phyloP scores from a whole-genome alignment of 2,797 vertebrate species.

The Arrhamphus sclerolepis region DNA sequence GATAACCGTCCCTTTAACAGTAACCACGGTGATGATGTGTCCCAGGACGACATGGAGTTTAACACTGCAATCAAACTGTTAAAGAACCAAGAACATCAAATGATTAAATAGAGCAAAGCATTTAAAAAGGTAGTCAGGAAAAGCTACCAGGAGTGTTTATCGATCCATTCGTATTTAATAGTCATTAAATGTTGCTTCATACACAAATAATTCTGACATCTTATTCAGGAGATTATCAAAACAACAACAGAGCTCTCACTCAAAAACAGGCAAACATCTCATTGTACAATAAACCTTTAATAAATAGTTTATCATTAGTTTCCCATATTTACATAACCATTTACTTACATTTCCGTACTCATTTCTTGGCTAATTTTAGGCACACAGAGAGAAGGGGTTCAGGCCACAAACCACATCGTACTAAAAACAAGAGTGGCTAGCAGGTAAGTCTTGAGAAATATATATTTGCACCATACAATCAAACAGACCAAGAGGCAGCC shows the following conservation, averaged over 20 bases:
- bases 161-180: conserved; percentile 20
- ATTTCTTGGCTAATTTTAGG: conserved; percentile 84
- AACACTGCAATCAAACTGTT: too few relatives aligned
- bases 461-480: conserved; percentile 70
- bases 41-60: too few relatives aligned
- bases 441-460: conserved; percentile 70
- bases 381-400: conserved; percentile 78
- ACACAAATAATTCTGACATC: background rate
- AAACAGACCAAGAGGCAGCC: conserved; percentile 59
- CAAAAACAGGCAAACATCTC: conserved; percentile 46
- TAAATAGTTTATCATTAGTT: conserved; percentile 88
- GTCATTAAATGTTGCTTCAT: background rate
- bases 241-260: background rate
- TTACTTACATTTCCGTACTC: conserved; percentile 77
- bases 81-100: too few relatives aligned
- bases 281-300: conserved; percentile 87
- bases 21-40: too few relatives aligned
- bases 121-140: background rate
- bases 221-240: conserved; percentile 1
- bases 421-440: conserved; percentile 77
- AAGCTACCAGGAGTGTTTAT: conserved; percentile 20
- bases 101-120: conserved; percentile 11
- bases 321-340: conserved; percentile 84
- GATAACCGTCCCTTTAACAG: too few relatives aligned
- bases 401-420: conserved; percentile 79